Conservation (phyloP, 2,888 invertebrate genomes). For the Herminia tarsipennalis region DNA sequence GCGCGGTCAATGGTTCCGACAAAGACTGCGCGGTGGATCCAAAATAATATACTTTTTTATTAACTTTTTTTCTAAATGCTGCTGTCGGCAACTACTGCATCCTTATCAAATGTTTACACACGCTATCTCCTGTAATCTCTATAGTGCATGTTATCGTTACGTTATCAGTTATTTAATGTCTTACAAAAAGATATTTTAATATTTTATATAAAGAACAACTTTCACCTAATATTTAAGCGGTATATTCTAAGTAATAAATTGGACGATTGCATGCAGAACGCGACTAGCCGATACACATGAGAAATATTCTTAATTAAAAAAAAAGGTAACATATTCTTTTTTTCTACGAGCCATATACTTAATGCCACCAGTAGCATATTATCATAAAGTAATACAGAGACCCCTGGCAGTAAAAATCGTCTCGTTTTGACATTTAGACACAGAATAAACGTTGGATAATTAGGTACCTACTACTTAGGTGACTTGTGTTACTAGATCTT, state of each 20-base stretch:
- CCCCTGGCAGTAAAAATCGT: no score
- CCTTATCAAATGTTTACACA: slow-evolving; percentile 43
- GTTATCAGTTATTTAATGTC: slow-evolving; percentile 36
- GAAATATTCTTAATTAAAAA: slow-evolving; percentile 26
- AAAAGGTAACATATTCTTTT: no score
- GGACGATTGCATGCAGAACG: no score
- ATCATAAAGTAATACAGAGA: no score
- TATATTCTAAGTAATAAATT: slow-evolving; percentile 1
- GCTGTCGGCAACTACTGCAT: slow-evolving; percentile 33
- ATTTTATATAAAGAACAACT: slow-evolving; percentile 23
- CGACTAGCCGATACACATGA: slow-evolving; percentile 24
- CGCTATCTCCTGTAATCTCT: slow-evolving; percentile 33
- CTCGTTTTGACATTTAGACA: no score
- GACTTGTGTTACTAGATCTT: no score
- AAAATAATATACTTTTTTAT: slow-evolving; percentile 8
- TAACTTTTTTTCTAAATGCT: slow-evolving; percentile 25
- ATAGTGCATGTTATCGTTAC: slow-evolving; percentile 32
- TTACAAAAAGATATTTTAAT: slow-evolving; percentile 21
- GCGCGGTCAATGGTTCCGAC: not conserved
- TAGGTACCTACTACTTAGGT: no score
- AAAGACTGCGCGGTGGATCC: slow-evolving; percentile 25
- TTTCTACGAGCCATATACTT: no score
- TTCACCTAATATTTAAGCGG: slow-evolving; percentile 31
- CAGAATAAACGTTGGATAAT: no score
- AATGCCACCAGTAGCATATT: no score